phyloP scores from a whole-genome alignment of 2,888 invertebrate genomes.

The Amphipoea lucens region DNA sequence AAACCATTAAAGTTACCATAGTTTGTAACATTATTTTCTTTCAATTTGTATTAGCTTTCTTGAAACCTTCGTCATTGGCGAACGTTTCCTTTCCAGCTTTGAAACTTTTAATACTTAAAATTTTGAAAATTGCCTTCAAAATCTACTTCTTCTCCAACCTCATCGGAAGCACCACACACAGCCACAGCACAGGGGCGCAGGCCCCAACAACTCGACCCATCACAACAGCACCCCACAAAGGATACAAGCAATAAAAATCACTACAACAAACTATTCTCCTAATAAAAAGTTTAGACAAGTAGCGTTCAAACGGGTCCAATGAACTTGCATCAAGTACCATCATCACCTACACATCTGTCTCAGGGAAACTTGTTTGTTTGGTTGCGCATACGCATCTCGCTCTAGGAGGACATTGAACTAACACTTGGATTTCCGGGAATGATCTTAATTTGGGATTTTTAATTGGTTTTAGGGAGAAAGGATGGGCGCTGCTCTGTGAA shows the following conservation, averaged over 20 bases:
- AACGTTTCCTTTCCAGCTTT: background rate
- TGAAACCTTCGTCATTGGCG: background rate
- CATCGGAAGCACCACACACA: background rate
- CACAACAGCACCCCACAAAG: slow-evolving; percentile 49
- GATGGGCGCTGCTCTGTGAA: background rate
- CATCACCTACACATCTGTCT: slow-evolving; percentile 68
- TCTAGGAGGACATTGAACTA: slow-evolving; percentile 72
- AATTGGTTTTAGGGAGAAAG: slow-evolving; percentile 15
- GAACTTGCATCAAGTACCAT: slow-evolving; percentile 57
- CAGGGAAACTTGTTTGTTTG: slow-evolving; percentile 70
- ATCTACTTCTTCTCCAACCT: background rate
- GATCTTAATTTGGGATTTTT: slow-evolving; percentile 42
- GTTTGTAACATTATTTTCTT: too few species aligned
- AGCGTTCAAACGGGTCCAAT: slow-evolving; percentile 52
- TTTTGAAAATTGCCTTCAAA: background rate
- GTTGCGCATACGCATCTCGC: slow-evolving; percentile 71
- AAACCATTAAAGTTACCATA: too few species aligned
- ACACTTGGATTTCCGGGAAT: slow-evolving; percentile 66
- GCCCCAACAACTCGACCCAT: slow-evolving; percentile 17
- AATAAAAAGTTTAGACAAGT: slow-evolving; percentile 68
- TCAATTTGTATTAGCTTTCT: background rate
- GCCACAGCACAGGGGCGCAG: too few species aligned
- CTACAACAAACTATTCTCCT: slow-evolving; percentile 56
- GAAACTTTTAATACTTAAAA: background rate
- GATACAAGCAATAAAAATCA: slow-evolving; percentile 62